phyloP scores from a whole-genome alignment of 2,797 vertebrate genomes.

The Fistularia commersonii region DNA sequence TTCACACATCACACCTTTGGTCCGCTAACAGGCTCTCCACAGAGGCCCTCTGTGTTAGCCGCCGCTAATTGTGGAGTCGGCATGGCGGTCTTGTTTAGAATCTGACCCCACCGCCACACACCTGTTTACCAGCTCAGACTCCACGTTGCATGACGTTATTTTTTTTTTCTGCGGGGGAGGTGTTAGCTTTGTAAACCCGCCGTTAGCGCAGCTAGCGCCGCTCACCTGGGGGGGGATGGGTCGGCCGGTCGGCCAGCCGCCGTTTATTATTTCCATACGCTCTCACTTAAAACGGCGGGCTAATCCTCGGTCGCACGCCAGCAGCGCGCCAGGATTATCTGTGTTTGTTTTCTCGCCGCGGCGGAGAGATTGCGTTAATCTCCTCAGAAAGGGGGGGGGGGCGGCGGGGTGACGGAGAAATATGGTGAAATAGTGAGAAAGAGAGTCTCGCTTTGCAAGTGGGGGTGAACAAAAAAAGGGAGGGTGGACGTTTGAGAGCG shows the following conservation, averaged over 20 bases:
- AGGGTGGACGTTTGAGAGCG: no score
- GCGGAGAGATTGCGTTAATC: conserved; percentile 76
- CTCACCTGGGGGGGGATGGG: conserved; percentile 56
- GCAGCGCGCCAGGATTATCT: conserved; percentile 73
- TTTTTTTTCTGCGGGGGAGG: no score
- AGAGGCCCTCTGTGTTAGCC: conserved; percentile 40
- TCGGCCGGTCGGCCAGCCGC: conserved; percentile 49
- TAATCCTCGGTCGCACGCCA: conserved; percentile 75
- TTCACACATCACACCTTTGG: no score
- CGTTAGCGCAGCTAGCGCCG: conserved; percentile 48
- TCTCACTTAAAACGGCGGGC: conserved; percentile 69
- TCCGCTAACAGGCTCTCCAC: no score
- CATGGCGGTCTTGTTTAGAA: no score
- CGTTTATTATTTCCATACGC: conserved; percentile 68
- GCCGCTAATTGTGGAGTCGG: conserved; percentile 59
- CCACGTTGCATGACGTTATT: conserved; percentile 37
- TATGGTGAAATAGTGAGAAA: conserved; percentile 16
- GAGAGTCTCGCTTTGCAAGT: no score
- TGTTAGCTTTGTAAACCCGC: conserved; percentile 55
- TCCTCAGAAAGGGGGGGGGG: conserved; percentile 69
- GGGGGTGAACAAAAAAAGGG: no score
- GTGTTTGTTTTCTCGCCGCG: conserved; percentile 76
- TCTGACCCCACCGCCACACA: no score
- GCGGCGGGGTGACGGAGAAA: conserved; percentile 10
- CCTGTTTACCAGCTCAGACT: conserved; percentile 21